A percentile compares a stretch with the other conserved stretches of the same genome.
Evolutionary conservation across 2,797 vertebrate species (phyloP).

Genomic region (Dromococcyx pavoninus): DNA sequence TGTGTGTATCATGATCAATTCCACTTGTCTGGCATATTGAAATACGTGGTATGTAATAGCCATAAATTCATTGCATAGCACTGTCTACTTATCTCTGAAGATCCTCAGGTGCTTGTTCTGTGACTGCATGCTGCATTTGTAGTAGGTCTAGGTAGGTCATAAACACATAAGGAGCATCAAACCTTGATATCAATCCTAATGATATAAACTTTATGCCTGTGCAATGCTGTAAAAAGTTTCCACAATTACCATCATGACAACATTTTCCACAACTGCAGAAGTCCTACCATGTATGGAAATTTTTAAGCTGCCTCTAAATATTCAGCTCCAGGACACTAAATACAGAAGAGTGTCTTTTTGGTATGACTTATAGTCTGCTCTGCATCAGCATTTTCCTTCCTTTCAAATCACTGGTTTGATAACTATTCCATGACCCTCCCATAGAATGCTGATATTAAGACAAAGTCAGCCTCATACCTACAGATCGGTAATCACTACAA

Average conservation of each 20-base stretch:
- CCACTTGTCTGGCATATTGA: background rate
- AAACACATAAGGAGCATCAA: background rate
- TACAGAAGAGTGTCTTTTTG: background rate
- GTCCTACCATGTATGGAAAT: background rate
- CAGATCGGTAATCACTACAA: background rate
- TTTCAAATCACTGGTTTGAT: background rate
- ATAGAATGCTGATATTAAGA: background rate
- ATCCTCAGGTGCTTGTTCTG: background rate
- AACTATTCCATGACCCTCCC: background rate
- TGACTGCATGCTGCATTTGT: background rate
- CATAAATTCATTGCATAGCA: background rate
- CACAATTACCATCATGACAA: background rate
- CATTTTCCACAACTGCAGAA: background rate
- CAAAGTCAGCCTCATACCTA: background rate
- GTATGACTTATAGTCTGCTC: background rate
- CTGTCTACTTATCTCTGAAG: background rate
- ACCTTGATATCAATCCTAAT: background rate
- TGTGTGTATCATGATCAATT: background rate
- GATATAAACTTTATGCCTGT: background rate
- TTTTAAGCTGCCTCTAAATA: background rate
- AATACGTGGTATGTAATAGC: background rate
- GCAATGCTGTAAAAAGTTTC: background rate
- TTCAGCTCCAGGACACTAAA: background rate
- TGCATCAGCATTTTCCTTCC: background rate
- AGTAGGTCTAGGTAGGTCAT: background rate